Evolutionary conservation across 2,888 invertebrate genomes (phyloP), one percentile per base, ranked within the genome.

Genomic region (Myathropa florea): DNA sequence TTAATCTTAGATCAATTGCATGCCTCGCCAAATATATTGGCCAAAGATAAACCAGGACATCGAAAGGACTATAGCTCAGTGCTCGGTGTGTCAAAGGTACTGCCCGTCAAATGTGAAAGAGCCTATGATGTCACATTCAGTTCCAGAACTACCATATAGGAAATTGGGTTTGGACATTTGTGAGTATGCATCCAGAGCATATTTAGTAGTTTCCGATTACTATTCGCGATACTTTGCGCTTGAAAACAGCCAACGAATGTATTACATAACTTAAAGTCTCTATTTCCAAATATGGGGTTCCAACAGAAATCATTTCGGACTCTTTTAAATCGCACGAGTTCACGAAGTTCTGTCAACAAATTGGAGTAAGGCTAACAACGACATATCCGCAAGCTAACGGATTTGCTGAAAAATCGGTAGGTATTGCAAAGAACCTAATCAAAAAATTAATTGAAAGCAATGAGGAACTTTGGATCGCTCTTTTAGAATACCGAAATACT

Each of bases 141-240:
- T 85, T 36, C 82, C 88, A 39, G n/a, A 10, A 18, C 21, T 10
- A 6, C 83, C 83, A 18, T 92, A 89, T 81, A 59, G 89, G 53
- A 90, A 90, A 76, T 75, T 91, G 33, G 89, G 82, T 28, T 85
- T 89, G 63, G 91, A 91, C 88, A 89, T 91, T 83, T 88, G 89
- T 57, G 89, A 90, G 73, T 88, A 86, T 71, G 3, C 28, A 65
- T 71, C 68, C 23, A 83, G 60, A 33, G 26, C 59, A 4, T 86
- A 63, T 60, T 78, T 88, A 23, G 68, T 83, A 28, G 63, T 85
- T 46, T 77, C 36, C 9, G 84, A 87, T 59, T 88, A 87, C 65
- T 88, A 65, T 83, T 87, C 83, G 21, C 82, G 82, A 77, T 89
- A 85, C 30, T 30, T 30, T 88, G 21, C 60, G 24, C 10, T 75